Evolutionary conservation across 92 coral and sea anemone genomes (phyloP).

Genomic region (Palythoa caribaeorum): DNA sequence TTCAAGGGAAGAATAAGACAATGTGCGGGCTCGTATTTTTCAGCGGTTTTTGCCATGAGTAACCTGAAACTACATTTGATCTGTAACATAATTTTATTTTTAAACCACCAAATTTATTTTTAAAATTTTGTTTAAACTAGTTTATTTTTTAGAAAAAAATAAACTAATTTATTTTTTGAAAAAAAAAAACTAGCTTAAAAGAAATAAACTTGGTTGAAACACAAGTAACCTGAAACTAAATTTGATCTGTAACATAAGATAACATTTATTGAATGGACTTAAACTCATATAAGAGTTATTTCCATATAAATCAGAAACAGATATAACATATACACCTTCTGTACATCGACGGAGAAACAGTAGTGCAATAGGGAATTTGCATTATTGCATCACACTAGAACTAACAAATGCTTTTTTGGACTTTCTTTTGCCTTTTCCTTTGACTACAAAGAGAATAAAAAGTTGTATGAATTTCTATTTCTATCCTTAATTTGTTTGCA

Average conservation of each 20-base stretch:
- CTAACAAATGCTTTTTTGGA: conserved; percentile 2
- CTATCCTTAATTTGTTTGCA: not conserved
- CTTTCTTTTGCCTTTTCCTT: not conserved
- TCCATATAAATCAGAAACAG: too few species aligned
- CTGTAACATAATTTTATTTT: not conserved
- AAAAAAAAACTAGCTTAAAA: not conserved
- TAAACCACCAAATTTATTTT: conserved; percentile 1
- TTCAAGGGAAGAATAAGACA: conserved; percentile 35
- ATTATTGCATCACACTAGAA: not conserved
- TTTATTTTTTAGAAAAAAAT: not conserved
- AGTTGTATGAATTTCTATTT: not conserved
- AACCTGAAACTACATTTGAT: too few species aligned
- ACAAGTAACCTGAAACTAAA: not conserved
- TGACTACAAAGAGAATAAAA: not conserved
- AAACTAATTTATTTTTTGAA: not conserved
- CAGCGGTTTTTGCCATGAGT: not conserved
- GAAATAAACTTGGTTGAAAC: not conserved
- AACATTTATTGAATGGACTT: too few species aligned
- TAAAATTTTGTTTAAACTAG: not conserved
- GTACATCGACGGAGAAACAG: not conserved
- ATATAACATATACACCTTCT: too few species aligned
- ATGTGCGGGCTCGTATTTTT: not conserved
- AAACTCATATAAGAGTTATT: too few species aligned
- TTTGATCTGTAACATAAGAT: not conserved
- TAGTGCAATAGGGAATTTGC: not conserved